Evolutionary conservation across 2,113 vertebrate species (phyloP).

Genomic region (Cephalopterus ornatus): DNA sequence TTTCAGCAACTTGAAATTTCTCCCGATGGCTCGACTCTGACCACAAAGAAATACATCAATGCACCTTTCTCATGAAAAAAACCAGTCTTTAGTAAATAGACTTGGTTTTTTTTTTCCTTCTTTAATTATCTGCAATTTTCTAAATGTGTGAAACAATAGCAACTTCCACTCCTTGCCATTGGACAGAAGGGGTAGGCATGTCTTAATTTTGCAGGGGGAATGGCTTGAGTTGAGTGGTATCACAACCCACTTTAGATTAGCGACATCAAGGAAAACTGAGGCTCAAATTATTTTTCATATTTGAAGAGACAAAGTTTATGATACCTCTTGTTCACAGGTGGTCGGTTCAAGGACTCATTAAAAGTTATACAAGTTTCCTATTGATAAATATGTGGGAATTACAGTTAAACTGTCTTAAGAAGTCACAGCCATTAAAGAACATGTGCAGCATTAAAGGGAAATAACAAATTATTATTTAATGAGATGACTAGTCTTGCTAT

Average conservation of each 20-base stretch:
- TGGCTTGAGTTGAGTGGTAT: neutral
- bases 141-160: neutral
- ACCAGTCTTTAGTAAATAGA: neutral
- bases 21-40: neutral
- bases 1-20: neutral
- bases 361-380: conserved; percentile 72
- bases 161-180: neutral
- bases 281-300: neutral
- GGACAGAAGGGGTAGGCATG: neutral
- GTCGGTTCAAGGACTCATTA: conserved; percentile 66
- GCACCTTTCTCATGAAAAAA: neutral
- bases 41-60: neutral
- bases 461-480: conserved; percentile 80
- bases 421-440: conserved; percentile 66
- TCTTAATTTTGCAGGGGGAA: neutral
- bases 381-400: conserved; percentile 67
- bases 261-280: neutral
- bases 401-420: conserved; percentile 52
- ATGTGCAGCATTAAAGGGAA: conserved; percentile 59
- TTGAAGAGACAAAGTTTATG: conserved; percentile 43
- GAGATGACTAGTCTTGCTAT: conserved; percentile 68
- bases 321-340: conserved; percentile 58
- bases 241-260: conserved; percentile 2
- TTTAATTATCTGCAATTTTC: neutral
- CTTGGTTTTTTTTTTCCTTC: neutral